Conservation (phyloP, 1,140 invertebrate genomes). For the Trichonephila clavipes region DNA sequence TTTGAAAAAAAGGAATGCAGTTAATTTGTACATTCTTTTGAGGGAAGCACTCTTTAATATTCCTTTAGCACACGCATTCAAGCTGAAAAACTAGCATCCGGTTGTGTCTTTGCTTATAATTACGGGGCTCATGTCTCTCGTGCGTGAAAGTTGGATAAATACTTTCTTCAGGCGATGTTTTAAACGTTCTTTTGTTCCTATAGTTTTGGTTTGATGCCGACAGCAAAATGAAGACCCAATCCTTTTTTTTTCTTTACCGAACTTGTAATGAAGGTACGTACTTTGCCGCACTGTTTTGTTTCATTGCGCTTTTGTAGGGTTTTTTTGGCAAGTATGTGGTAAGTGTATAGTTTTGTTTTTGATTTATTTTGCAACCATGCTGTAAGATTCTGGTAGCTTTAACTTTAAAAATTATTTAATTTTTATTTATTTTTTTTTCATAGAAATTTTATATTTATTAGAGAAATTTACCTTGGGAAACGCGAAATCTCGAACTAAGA, state of each 20-base stretch:
- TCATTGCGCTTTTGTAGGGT: no score
- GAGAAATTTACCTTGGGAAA: no score
- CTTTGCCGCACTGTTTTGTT: no score
- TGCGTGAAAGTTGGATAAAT: slow-evolving; percentile 6
- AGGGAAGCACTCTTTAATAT: slow-evolving; percentile 4
- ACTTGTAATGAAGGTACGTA: no score
- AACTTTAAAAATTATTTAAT: no score
- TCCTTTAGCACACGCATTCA: neutral
- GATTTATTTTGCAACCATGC: no score
- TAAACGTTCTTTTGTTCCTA: slow-evolving; percentile 27
- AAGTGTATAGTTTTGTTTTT: no score
- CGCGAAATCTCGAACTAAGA: no score
- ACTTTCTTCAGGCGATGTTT: neutral
- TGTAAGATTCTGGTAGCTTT: no score
- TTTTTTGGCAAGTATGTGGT: no score
- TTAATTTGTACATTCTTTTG: neutral
- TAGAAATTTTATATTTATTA: no score
- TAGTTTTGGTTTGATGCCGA: neutral
- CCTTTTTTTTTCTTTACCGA: neutral
- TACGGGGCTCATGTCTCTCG: neutral
- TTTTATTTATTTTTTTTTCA: no score
- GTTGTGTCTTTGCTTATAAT: slow-evolving; percentile 6
- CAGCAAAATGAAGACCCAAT: neutral
- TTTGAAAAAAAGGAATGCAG: neutral
- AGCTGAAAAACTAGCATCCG: neutral